A percentile compares a stretch with the other conserved stretches of the same genome.
Evolutionary conservation across 2,113 vertebrate genomes (phyloP).

Genomic region (Corvus hawaiiensis): DNA sequence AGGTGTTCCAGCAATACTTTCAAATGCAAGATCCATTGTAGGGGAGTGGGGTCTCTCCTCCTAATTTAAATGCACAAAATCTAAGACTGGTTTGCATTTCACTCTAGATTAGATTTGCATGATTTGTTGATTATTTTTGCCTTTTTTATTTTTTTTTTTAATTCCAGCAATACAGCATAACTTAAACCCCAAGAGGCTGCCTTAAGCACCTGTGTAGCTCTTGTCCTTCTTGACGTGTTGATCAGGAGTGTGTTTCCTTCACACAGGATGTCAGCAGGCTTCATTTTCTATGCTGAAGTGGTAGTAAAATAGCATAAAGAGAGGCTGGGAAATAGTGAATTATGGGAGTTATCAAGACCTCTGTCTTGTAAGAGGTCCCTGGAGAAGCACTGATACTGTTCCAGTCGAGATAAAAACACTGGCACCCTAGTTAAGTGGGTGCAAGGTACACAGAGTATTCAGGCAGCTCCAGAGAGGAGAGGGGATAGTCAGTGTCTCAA

Average conservation of each 20-base stretch:
- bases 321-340: background rate
- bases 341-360: background rate
- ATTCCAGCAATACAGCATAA: background rate
- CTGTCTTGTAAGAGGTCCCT: background rate
- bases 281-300: background rate
- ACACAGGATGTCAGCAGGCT: background rate
- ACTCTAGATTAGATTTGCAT: background rate
- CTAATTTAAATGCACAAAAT: background rate
- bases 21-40: background rate
- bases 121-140: background rate
- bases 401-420: background rate
- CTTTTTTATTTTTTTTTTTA: background rate
- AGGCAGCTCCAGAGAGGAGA: background rate
- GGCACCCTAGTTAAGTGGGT: background rate
- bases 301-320: background rate
- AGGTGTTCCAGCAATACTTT: background rate
- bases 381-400: background rate
- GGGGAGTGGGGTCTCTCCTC: background rate
- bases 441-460: background rate
- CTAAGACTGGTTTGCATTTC: background rate
- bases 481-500: background rate
- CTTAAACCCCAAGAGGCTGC: background rate
- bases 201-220: background rate
- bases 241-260: background rate
- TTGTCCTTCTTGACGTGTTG: background rate